Base-by-base conservation (phyloP, 2,113 vertebrate genomes). In the Chinchilla lanigera region DNA sequence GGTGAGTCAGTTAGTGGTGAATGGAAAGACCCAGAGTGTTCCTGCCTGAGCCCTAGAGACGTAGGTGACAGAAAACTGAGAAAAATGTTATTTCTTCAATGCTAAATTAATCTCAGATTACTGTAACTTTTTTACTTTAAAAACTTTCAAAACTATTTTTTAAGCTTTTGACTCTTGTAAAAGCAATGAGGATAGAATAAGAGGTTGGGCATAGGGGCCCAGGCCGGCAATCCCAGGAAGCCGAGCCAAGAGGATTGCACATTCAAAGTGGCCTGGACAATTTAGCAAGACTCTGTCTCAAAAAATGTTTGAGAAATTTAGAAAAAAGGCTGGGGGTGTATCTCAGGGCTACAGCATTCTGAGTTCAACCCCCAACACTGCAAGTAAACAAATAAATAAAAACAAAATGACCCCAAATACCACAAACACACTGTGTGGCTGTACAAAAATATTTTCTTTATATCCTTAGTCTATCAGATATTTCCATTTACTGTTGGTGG, bases 1-100 rank as follows among this genome's bases (percentile, higher is more conserved):
- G 10, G 50, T 20, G 38, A 41, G 22, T 58, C 52, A 20, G 16
- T 44, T 33, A 65, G 20, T 19, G 22, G 33, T 16, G 41, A 61
- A 38, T 50, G 41, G 5, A 7, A 63, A 78, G 33, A 22, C 0
- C 2, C 5, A 0, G 38, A 41, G 7, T 22, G 11, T 26, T 11
- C 5, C 87, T n/a, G 5, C 12, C 6, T 5, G 44, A n/a, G 30
- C 47, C 30, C 54, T 35, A 7, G n/a, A 77, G 3, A n/a, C 7
- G 19, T 17, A 30, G 60, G 5, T 3, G 17, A 52, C 20, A 38
- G 58, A 19, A 52, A 41, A 41, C 58, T 90, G 8, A 63, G 13
- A 35, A 14, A 88, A 47, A 24, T 33, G 5, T 61, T 80, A 35
- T 52, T 81, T 67, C 20, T 52, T 90, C 47, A 65, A 26, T 33